Conservation (phyloP, 2,888 invertebrate genomes). For the Ecliptopera silaceata region DNA sequence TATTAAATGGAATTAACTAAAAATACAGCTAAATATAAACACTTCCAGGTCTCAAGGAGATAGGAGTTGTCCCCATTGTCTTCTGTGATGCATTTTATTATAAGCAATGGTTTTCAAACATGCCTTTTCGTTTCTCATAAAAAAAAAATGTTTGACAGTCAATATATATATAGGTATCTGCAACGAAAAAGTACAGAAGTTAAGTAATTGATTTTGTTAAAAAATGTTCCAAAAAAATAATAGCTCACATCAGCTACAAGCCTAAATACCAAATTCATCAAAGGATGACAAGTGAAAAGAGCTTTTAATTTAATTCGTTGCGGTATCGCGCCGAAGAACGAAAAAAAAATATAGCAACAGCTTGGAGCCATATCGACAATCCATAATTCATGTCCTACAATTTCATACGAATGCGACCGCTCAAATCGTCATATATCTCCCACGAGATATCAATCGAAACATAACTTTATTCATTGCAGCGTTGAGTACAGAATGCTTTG, state of each 20-base stretch:
- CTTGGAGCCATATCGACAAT: conserved; percentile 83
- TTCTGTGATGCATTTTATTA: too few relatives aligned
- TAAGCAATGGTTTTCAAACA: too few relatives aligned
- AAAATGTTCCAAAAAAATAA: conserved; percentile 47
- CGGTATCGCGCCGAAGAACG: conserved; percentile 77
- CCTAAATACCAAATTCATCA: conserved; percentile 80
- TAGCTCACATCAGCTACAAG: conserved; percentile 50
- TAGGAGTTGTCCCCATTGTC: too few relatives aligned
- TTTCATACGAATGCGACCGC: conserved; percentile 73
- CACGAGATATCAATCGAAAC: conserved; percentile 49
- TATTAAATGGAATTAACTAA: too few relatives aligned
- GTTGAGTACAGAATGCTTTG: conserved; percentile 50
- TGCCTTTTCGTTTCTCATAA: too few relatives aligned
- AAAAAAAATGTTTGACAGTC: too few relatives aligned
- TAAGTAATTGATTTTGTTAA: conserved; percentile 13
- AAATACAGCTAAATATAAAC: too few relatives aligned
- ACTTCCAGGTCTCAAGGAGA: too few relatives aligned
- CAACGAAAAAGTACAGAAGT: conserved; percentile 16
- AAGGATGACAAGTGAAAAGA: conserved; percentile 82
- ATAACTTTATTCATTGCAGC: conserved; percentile 51
- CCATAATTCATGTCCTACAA: conserved; percentile 83
- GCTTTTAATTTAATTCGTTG: conserved; percentile 84
- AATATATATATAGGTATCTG: too few relatives aligned
- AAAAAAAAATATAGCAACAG: conserved; percentile 80
- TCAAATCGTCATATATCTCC: conserved; percentile 52